phyloP scores from a whole-genome alignment of 2,888 invertebrate species.

The Epirrhoe tristata region DNA sequence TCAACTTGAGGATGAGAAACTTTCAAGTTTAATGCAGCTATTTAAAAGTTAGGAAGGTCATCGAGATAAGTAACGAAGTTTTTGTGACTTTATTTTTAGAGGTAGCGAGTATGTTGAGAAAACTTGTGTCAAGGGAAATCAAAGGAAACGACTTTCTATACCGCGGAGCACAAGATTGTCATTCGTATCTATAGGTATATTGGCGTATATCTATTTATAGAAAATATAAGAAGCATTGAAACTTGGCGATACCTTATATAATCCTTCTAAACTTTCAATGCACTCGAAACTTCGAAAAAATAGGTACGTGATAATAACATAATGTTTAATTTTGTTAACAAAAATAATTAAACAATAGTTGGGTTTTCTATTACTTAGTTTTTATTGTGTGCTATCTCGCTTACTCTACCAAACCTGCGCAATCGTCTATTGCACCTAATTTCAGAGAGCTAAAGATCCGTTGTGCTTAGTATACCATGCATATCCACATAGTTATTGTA shows the following conservation, averaged over 20 bases:
- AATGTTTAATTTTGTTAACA: no score
- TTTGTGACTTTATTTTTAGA: conserved; percentile 47
- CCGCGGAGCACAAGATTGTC: conserved; percentile 6
- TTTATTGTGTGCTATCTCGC: no score
- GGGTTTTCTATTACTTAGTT: no score
- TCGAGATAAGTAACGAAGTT: conserved; percentile 47
- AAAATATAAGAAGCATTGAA: background rate
- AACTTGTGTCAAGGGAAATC: conserved; percentile 56
- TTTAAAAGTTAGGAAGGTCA: conserved; percentile 42
- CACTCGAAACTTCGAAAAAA: no score
- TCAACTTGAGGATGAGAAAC: conserved; percentile 33
- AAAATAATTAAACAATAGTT: no score
- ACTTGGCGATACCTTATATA: background rate
- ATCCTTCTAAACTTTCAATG: background rate
- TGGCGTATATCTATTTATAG: background rate
- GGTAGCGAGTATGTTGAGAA: conserved; percentile 41
- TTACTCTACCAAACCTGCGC: no score
- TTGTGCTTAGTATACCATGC: no score
- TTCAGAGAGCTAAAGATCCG: no score
- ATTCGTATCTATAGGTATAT: background rate
- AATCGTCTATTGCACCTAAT: no score
- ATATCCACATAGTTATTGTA: no score
- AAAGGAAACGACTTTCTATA: conserved; percentile 36
- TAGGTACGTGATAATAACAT: no score
- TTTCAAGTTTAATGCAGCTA: conserved; percentile 38